These are phyloP conservation scores for Acleris cristana DNA, from an alignment of 2,888 invertebrate species.

Conservation along the genomic window DNA sequence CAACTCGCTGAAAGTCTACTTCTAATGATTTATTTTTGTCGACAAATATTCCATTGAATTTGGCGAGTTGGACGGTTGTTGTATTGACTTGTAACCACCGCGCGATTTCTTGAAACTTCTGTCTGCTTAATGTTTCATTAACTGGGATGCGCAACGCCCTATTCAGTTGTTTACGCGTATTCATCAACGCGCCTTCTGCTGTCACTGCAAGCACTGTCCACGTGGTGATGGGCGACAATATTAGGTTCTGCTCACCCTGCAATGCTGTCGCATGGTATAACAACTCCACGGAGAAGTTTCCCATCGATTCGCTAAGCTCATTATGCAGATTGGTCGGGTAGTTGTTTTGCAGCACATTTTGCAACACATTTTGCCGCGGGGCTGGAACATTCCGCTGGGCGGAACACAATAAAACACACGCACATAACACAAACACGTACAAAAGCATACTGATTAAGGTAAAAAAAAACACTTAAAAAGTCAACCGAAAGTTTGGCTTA, in stretches of 20 bases:
- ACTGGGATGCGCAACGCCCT: constrained; percentile 55
- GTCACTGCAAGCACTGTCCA: constrained; percentile 86
- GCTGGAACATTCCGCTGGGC: constrained; percentile 40
- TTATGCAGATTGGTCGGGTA: constrained; percentile 47
- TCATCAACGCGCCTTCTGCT: constrained; percentile 83
- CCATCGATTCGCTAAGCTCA: constrained; percentile 66
- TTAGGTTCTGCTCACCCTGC: constrained; percentile 70
- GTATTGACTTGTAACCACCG: constrained; percentile 66
- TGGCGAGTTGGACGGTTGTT: constrained; percentile 61
- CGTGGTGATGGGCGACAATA: constrained; percentile 86
- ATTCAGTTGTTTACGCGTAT: constrained; percentile 80
- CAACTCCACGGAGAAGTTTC: constrained; percentile 74
- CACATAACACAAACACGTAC: constrained; percentile 29
- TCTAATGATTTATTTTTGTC: constrained; percentile 48
- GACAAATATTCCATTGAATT: constrained; percentile 67
- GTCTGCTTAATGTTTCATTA: constrained; percentile 44
- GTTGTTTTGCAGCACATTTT: too few species aligned
- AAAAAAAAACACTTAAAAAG: background rate
- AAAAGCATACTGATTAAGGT: constrained; percentile 14
- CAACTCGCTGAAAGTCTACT: constrained; percentile 53
- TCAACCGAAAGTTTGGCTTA: background rate
- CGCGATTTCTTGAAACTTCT: constrained; percentile 55
- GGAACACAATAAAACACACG: constrained; percentile 42
- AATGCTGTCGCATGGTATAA: constrained; percentile 60
- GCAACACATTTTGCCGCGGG: too few species aligned